phyloP scores from a whole-genome alignment of 1,140 invertebrate species.

The Subanguina moxae region DNA sequence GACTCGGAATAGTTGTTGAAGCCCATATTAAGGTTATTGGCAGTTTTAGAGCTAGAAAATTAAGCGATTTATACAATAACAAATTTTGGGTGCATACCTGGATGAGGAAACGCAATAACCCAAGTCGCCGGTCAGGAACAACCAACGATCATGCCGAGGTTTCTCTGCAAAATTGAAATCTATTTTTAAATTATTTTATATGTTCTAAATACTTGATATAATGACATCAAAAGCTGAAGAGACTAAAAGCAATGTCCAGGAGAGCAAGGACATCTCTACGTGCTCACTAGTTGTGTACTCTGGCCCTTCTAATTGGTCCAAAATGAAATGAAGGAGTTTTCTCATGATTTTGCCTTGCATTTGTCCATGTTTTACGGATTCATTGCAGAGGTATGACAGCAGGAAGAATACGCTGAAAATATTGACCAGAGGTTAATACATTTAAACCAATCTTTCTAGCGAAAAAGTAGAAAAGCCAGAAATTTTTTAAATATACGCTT shows the following conservation, averaged over 20 bases:
- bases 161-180: conserved; percentile 4
- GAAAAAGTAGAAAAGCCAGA: neutral
- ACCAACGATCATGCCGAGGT: conserved; percentile 22
- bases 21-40: no score
- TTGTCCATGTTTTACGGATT: conserved; percentile 24
- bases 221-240: conserved; percentile 28
- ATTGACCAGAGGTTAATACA: no score
- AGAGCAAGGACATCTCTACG: conserved; percentile 25
- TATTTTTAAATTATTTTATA: neutral
- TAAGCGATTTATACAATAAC: no score
- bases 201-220: neutral
- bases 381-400: conserved; percentile 33
- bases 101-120: neutral
- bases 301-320: neutral
- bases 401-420: conserved; percentile 26
- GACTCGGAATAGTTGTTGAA: no score
- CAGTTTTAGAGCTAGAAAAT: no score
- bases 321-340: neutral
- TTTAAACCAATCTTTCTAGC: no score
- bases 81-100: no score
- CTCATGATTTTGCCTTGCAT: conserved; percentile 8
- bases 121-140: conserved; percentile 21
- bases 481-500: neutral
- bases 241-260: conserved; percentile 20
- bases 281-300: neutral